Evolutionary conservation across 2,888 invertebrate species (phyloP).

Genomic region (Luperina nickerlii): DNA sequence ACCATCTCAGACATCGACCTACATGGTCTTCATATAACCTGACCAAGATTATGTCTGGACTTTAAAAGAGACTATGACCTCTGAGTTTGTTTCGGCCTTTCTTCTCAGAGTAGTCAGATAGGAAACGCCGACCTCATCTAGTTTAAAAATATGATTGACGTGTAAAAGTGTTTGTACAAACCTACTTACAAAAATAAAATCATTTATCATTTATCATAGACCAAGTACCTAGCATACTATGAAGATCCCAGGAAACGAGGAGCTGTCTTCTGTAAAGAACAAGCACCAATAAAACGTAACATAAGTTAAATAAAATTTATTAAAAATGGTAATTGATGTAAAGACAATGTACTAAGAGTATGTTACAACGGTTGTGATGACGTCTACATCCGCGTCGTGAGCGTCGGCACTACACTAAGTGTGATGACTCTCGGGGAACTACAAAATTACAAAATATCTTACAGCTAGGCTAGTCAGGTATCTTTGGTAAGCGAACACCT

Average conservation of each 20-base stretch:
- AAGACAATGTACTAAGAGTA: conserved; percentile 31
- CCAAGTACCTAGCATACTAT: neutral
- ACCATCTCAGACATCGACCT: too few species aligned
- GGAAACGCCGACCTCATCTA: too few species aligned
- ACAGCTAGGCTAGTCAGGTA: conserved; percentile 44
- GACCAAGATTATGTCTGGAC: too few species aligned
- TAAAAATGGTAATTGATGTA: conserved; percentile 44
- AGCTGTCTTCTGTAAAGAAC: neutral
- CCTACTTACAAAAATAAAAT: too few species aligned
- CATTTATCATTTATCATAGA: too few species aligned
- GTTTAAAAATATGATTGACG: too few species aligned
- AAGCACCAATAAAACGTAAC: conserved; percentile 20
- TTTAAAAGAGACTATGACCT: too few species aligned
- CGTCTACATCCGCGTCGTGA: conserved; percentile 14
- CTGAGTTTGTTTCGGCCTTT: too few species aligned
- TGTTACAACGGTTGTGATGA: conserved; percentile 31
- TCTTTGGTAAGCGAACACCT: conserved; percentile 46
- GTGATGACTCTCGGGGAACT: conserved; percentile 32
- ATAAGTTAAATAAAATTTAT: conserved; percentile 50
- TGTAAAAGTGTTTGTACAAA: too few species aligned
- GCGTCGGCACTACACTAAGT: conserved; percentile 9
- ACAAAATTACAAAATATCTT: conserved; percentile 54
- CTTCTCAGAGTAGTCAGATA: too few species aligned
- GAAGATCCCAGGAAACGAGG: too few species aligned
- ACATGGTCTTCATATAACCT: too few species aligned